phyloP scores from a whole-genome alignment of 2,797 vertebrate genomes.

The Moxostoma hubbsi region DNA sequence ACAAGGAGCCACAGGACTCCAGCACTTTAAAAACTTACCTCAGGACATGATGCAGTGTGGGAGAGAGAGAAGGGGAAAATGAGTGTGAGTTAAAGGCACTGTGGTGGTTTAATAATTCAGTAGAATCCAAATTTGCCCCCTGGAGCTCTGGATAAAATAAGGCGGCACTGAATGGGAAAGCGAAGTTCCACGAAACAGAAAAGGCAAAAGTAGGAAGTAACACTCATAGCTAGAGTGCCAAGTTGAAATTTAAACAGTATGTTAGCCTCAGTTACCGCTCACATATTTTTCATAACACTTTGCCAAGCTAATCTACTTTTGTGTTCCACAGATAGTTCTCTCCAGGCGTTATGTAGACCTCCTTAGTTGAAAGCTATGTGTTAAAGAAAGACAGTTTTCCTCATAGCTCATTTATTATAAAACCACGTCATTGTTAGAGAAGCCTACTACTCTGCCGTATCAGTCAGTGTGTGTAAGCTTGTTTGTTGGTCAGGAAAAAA shows the following conservation, averaged over 20 bases:
- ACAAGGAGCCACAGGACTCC: conserved; percentile 41
- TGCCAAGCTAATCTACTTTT: too few species aligned
- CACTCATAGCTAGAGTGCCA: not conserved
- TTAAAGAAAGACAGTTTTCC: not conserved
- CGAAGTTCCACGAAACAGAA: not conserved
- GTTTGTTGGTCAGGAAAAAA: not conserved
- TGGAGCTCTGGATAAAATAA: conserved; percentile 31
- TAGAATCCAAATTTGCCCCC: conserved; percentile 54
- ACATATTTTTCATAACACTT: too few species aligned
- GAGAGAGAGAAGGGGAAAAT: conserved; percentile 23
- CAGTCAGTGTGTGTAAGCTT: not conserved
- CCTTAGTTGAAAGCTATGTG: not conserved
- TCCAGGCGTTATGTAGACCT: too few species aligned
- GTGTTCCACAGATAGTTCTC: too few species aligned
- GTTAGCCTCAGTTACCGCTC: conserved; percentile 15
- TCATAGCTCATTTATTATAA: conserved; percentile 4
- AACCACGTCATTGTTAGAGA: not conserved
- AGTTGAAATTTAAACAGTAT: not conserved
- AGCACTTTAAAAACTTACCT: conserved; percentile 47
- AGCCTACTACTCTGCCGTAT: not conserved
- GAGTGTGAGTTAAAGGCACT: conserved; percentile 36
- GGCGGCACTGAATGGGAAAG: conserved; percentile 3
- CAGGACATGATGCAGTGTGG: conserved; percentile 35
- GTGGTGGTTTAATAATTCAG: conserved; percentile 57
- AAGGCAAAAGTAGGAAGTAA: conserved; percentile 20